Conservation (phyloP, 1,140 invertebrate genomes). For the Episyrphus balteatus region DNA sequence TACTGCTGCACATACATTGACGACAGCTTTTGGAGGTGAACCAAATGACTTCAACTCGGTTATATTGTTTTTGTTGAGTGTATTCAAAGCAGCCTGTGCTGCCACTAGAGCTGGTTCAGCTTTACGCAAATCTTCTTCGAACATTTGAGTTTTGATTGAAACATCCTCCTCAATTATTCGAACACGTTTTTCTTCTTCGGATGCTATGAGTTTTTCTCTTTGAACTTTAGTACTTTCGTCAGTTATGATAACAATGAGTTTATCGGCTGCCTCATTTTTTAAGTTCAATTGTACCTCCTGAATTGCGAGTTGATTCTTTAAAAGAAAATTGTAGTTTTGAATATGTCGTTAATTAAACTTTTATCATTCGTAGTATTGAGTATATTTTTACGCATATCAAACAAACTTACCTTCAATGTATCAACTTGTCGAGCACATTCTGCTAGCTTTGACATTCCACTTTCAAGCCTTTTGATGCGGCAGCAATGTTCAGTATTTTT, state of each 20-base stretch:
- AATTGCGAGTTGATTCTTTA: conserved; percentile 63
- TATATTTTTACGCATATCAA: background rate
- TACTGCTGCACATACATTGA: conserved; percentile 79
- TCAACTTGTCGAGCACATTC: conserved; percentile 74
- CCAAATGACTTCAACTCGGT: conserved; percentile 93
- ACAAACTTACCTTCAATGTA: conserved; percentile 40
- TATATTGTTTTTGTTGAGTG: conserved; percentile 86
- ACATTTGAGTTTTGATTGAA: conserved; percentile 71
- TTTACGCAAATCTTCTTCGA: conserved; percentile 79
- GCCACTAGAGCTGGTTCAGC: conserved; percentile 87
- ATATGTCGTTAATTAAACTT: no score
- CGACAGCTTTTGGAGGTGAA: conserved; percentile 70
- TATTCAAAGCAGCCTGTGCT: conserved; percentile 83
- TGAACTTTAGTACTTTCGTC: conserved; percentile 85
- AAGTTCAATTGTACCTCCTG: conserved; percentile 75
- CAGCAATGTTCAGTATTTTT: conserved; percentile 64
- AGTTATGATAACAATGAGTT: conserved; percentile 76
- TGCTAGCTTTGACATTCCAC: conserved; percentile 77
- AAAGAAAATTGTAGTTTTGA: no score
- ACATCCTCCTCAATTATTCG: conserved; percentile 71
- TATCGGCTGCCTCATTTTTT: conserved; percentile 85
- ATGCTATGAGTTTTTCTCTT: conserved; percentile 64
- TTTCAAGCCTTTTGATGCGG: conserved; percentile 71
- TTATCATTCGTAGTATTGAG: no score
- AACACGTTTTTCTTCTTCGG: conserved; percentile 83